A percentile compares a stretch with the other conserved stretches of the same genome.
phyloP scores from a whole-genome alignment of 2,113 vertebrate genomes.

The Thamnaconus septentrionalis region DNA sequence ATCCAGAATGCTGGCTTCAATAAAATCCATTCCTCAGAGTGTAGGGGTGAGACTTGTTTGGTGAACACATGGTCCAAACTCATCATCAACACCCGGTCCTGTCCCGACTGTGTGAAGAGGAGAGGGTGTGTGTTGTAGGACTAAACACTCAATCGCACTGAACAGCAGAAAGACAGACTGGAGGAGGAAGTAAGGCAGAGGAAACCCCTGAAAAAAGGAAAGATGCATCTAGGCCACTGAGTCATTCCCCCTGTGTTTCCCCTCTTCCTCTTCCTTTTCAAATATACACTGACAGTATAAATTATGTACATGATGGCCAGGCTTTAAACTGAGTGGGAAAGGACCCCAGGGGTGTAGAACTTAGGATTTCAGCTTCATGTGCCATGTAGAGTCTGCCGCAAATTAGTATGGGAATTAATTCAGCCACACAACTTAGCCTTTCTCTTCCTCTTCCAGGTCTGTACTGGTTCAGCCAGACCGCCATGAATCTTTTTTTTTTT shows the following conservation, averaged over 20 bases:
- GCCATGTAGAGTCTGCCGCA: conserved; percentile 60
- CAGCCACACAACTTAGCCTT: conserved; percentile 52
- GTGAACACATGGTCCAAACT: not conserved
- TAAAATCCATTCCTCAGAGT: not conserved
- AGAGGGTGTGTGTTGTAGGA: conserved; percentile 1
- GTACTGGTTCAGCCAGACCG: conserved; percentile 41
- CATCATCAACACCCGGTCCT: not conserved
- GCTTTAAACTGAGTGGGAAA: conserved; percentile 55
- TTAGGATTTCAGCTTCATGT: conserved; percentile 67
- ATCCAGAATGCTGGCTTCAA: not conserved
- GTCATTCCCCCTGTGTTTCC: conserved; percentile 66
- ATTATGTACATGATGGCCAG: conserved; percentile 71
- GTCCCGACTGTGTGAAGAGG: not conserved
- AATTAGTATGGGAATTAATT: conserved; percentile 75
- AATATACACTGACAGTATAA: conserved; percentile 69
- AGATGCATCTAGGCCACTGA: conserved; percentile 70
- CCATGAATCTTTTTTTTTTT: conserved; percentile 10
- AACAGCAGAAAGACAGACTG: conserved; percentile 21
- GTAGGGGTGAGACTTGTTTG: not conserved
- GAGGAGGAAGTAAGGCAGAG: conserved; percentile 35
- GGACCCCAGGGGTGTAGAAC: conserved; percentile 51
- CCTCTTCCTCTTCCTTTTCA: conserved; percentile 51
- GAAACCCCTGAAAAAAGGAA: conserved; percentile 60
- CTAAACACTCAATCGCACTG: conserved; percentile 4
- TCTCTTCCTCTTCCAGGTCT: conserved; percentile 52